Percentiles rank a stretch among this genome's conserved stretches.
These are phyloP conservation scores for Jordanella pulchra DNA, from an alignment of 2,797 vertebrate species.

Conservation along the genomic window DNA sequence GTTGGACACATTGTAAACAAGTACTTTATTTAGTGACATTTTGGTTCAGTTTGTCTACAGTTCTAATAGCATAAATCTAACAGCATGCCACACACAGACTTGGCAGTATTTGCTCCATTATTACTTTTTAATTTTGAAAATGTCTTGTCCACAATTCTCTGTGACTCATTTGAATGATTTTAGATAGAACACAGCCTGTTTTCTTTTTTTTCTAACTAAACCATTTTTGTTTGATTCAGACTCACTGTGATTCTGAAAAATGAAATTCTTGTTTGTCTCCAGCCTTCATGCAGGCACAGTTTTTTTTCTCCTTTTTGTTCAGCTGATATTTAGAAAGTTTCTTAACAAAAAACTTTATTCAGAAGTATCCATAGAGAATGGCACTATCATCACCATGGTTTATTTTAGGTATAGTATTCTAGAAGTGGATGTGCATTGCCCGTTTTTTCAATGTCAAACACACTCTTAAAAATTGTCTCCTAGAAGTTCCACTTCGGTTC, in stretches of 20 bases:
- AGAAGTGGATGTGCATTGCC: no score
- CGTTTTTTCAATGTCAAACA: not conserved
- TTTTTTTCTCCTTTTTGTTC: not conserved
- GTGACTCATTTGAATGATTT: not conserved
- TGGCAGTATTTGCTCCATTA: not conserved
- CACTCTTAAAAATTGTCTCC: no score
- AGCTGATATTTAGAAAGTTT: not conserved
- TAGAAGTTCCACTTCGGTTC: no score
- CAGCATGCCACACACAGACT: not conserved
- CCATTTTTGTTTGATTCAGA: no score
- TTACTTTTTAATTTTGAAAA: not conserved
- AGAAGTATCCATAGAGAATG: not conserved
- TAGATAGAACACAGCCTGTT: no score
- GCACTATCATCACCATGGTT: no score
- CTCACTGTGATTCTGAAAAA: no score
- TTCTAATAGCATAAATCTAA: not conserved
- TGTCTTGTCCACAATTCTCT: not conserved
- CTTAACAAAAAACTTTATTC: not conserved
- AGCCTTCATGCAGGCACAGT: not conserved
- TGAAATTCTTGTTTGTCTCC: not conserved
- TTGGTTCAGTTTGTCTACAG: not conserved
- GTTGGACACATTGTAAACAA: no score
- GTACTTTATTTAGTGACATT: not conserved
- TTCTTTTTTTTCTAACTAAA: no score
- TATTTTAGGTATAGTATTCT: no score